Conservation (phyloP, 2,113 vertebrate genomes). For the Perca schrenkii region DNA sequence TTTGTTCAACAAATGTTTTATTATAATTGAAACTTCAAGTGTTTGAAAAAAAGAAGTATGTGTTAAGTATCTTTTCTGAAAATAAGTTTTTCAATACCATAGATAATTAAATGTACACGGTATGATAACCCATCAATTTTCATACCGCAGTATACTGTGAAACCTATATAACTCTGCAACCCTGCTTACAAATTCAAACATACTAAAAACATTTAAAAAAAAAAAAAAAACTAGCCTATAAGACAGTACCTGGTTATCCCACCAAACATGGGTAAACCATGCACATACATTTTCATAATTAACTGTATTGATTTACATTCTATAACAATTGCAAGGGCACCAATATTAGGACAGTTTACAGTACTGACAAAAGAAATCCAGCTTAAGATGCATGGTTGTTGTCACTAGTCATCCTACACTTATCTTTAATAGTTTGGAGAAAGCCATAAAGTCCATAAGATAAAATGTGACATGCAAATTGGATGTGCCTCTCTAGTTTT, state of each 20-base stretch:
- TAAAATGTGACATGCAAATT: slow-evolving; percentile 41
- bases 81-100: no score
- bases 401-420: slow-evolving; percentile 11
- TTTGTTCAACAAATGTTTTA: no score
- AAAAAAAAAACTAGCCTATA: slow-evolving; percentile 13
- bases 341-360: slow-evolving; percentile 24
- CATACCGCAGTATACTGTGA: no score
- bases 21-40: no score
- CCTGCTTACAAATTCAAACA: not conserved
- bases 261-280: slow-evolving; percentile 35
- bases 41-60: no score
- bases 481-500: not conserved
- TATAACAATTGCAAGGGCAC: not conserved
- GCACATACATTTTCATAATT: slow-evolving; percentile 8
- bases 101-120: no score
- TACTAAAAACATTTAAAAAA: slow-evolving; percentile 53
- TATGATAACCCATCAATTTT: no score
- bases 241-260: slow-evolving; percentile 38
- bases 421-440: slow-evolving; percentile 18
- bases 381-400: slow-evolving; percentile 18
- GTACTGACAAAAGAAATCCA: slow-evolving; percentile 14
- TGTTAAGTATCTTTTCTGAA: no score
- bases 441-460: slow-evolving; percentile 37
- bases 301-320: slow-evolving; percentile 16
- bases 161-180: no score